phyloP scores from a whole-genome alignment of 2,113 vertebrate species.

The Corvus moneduloides region DNA sequence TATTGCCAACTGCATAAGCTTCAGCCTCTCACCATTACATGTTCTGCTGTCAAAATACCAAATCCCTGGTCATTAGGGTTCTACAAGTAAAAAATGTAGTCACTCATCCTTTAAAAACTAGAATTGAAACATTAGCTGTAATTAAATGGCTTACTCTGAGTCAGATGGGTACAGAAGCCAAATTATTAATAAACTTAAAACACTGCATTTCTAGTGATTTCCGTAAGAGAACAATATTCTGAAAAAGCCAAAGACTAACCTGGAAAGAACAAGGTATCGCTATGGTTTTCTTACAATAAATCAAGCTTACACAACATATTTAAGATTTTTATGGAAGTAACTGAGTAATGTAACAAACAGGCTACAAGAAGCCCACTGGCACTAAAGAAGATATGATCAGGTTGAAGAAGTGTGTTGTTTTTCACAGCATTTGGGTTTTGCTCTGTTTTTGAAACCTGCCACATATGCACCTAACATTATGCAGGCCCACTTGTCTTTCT shows the following conservation, averaged over 20 bases:
- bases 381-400: neutral
- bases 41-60: neutral
- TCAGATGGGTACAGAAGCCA: neutral
- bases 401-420: neutral
- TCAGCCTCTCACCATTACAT: neutral
- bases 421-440: neutral
- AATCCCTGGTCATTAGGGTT: neutral
- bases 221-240: neutral
- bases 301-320: neutral
- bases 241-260: neutral
- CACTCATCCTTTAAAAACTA: neutral
- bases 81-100: neutral
- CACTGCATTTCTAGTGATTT: neutral
- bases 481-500: neutral
- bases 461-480: neutral
- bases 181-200: neutral
- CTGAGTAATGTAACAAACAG: neutral
- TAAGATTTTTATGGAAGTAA: neutral
- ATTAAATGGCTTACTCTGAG: neutral
- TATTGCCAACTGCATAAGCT: neutral
- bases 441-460: neutral
- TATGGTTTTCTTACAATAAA: neutral
- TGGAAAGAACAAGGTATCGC: neutral
- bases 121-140: neutral
- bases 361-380: neutral